Conservation (phyloP, 2,888 invertebrate genomes). For the Hemithea aestivaria region DNA sequence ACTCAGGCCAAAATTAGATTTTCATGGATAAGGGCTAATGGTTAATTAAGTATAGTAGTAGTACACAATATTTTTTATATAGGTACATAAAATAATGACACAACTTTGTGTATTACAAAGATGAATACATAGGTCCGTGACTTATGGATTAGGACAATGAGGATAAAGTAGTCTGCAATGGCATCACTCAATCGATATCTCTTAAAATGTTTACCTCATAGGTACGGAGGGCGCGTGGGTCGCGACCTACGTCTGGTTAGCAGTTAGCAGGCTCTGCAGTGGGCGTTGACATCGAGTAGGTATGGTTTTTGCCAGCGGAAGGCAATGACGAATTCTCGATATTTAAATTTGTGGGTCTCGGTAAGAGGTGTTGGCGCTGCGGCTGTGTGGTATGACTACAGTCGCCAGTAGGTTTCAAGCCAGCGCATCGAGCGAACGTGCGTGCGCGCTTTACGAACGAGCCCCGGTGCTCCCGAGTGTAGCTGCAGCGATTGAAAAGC, state of each 20-base stretch:
- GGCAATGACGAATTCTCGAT: conserved; percentile 66
- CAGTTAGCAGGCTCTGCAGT: conserved; percentile 51
- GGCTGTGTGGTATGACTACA: conserved; percentile 20
- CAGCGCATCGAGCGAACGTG: conserved; percentile 55
- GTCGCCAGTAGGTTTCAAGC: conserved; percentile 57
- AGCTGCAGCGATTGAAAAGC: conserved; percentile 65
- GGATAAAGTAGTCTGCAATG: neutral
- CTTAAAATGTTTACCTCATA: conserved; percentile 33
- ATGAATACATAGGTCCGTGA: no score
- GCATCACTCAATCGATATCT: conserved; percentile 5
- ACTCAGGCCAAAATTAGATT: no score
- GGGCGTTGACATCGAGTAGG: conserved; percentile 69
- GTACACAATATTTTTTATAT: no score
- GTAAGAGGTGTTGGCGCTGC: conserved; percentile 23
- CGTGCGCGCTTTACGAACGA: conserved; percentile 45
- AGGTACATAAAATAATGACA: no score
- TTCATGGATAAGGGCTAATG: no score
- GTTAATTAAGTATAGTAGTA: no score
- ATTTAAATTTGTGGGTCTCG: conserved; percentile 50
- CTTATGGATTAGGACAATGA: neutral
- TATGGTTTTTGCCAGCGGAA: conserved; percentile 66
- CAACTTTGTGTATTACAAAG: no score
- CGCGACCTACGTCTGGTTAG: conserved; percentile 52
- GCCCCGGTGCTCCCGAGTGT: conserved; percentile 59
- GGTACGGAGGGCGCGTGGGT: conserved; percentile 46